Evolutionary conservation across 2,888 invertebrate species (phyloP).

Genomic region (Lycaena phlaeas): DNA sequence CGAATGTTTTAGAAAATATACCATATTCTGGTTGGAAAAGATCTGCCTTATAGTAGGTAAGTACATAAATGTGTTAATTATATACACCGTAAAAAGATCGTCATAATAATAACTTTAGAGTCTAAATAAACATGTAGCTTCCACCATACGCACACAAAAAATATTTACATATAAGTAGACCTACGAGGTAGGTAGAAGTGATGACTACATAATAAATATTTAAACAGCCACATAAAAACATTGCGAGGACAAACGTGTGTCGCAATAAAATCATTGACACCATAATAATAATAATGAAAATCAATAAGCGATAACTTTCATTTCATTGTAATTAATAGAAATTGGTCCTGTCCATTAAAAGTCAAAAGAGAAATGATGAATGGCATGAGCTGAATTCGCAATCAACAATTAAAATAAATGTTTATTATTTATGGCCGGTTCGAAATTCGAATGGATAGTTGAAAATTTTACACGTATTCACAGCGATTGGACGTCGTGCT

Average conservation of each 20-base stretch:
- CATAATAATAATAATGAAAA: slow-evolving; percentile 8
- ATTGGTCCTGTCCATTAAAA: slow-evolving; percentile 37
- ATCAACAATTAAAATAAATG: slow-evolving; percentile 29
- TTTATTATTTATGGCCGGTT: slow-evolving; percentile 34
- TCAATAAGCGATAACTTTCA: slow-evolving; percentile 30
- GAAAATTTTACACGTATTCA: slow-evolving; percentile 42
- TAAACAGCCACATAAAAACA: neutral
- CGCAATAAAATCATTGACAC: neutral
- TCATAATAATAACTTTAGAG: too few species aligned
- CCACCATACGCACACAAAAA: too few species aligned
- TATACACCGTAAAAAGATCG: too few species aligned
- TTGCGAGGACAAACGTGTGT: neutral
- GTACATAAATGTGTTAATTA: too few species aligned
- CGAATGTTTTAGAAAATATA: too few species aligned
- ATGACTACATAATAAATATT: neutral
- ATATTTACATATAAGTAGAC: too few species aligned
- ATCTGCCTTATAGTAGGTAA: too few species aligned
- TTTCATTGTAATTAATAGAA: slow-evolving; percentile 40
- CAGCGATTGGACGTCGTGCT: slow-evolving; percentile 32
- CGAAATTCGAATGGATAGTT: slow-evolving; percentile 17
- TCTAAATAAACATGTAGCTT: too few species aligned
- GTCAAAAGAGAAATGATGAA: slow-evolving; percentile 45
- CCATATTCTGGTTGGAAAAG: too few species aligned
- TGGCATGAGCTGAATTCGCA: slow-evolving; percentile 41
- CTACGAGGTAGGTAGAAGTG: too few species aligned